Base-by-base conservation (phyloP, 2,888 invertebrate species). In the Drosophila lutescens region DNA sequence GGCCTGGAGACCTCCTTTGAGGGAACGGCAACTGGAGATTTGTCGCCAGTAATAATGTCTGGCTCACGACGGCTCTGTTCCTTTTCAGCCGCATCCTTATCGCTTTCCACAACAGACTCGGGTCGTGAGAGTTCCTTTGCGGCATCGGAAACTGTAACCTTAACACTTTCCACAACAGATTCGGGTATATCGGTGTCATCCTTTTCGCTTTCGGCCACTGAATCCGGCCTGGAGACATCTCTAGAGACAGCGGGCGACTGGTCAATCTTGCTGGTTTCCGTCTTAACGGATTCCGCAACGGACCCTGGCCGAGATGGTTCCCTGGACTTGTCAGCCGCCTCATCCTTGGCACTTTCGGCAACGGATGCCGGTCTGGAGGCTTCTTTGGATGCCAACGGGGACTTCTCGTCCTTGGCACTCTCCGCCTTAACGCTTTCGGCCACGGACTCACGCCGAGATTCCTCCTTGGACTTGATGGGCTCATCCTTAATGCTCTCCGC, bases 371-470 rank as follows among this genome's bases (percentile, higher is more conserved):
- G 60, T 0, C 61, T 59, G 4, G 61, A 62, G 3, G 1, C 40
- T 3, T 59, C 61, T 15, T 59, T 58, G 20, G 61, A 61, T 2
- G 20, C 10, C 8, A 0, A 92, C 90, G 23, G 43, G 15, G 13
- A 78, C 72, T 10, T 57, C 69, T 15, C 55, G 26, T 69, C 70
- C 1, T 71, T 72, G 0, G 59, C 9, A 23, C 60, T 58, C 13
- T 44, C 55, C 12, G 44, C 44, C 12, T 56, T 74, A 0, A 73
- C 8, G n/a, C 69, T 65, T 49, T 66, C 74, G 1, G 55, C 67
- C 0, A 67, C 54, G 0, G 78, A 72, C 44, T 23, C 58, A 5
- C 54, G 49, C 0, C 66, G 58, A 0, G 74, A 78, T 4, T 62
- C 41, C 4, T 61, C 66, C 13, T 51, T 60, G 0, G 50, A 43